A percentile compares a stretch with the other conserved stretches of the same genome.
phyloP scores from a whole-genome alignment of 2,113 vertebrate genomes.

The Myotis davidii region DNA sequence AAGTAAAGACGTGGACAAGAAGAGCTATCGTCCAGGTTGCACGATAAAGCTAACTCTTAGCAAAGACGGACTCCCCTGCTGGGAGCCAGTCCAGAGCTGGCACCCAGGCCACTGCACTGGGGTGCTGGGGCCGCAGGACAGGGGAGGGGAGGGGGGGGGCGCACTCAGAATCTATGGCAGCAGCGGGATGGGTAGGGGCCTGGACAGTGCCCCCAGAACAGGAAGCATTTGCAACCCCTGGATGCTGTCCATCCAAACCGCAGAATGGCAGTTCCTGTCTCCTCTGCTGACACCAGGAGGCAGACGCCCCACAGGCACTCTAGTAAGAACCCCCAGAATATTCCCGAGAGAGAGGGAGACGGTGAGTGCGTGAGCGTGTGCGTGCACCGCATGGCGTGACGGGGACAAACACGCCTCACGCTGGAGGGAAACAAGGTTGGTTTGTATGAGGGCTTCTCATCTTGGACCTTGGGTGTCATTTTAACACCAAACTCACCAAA shows the following conservation, averaged over 20 bases:
- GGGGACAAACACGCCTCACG: not conserved
- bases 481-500: not conserved
- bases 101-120: accelerated
- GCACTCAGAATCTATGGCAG: accelerated
- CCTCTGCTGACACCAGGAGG: not conserved
- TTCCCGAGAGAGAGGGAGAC: accelerated
- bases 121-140: accelerated
- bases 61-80: accelerated
- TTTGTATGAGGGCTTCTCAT: not conserved
- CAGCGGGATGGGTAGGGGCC: not conserved
- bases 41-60: not conserved
- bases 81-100: accelerated
- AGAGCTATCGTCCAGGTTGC: not conserved
- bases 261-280: accelerated
- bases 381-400: accelerated
- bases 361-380: not conserved
- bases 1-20: not conserved
- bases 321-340: not conserved
- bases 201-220: not conserved
- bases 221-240: not conserved
- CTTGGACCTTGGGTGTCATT: not conserved
- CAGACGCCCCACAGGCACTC: accelerated
- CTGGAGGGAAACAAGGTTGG: not conserved
- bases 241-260: not conserved
- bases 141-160: not conserved